Base-by-base conservation (phyloP, 2,888 invertebrate species). In the Lamellibrachia columna region DNA sequence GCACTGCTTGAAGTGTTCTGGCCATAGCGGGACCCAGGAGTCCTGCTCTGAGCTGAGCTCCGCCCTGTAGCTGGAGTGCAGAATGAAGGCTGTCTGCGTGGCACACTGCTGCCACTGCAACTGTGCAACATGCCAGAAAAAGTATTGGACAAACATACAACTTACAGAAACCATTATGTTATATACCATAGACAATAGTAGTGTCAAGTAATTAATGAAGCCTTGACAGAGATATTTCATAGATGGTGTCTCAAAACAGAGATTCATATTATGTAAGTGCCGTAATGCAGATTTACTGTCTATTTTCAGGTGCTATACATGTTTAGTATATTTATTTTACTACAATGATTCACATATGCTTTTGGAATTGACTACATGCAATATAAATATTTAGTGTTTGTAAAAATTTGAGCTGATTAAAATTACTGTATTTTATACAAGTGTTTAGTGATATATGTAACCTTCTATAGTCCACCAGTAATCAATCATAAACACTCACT, bases 1-100 rank as follows among this genome's bases (percentile, higher is more conserved):
- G 75, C 75, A 75, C 75, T 75, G 75, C 75, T 75, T 15, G 75
- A 75, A 15, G 75, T 75, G 75, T 75, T 22, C 75, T 75, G 75
- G 75, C 75, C 75, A 75, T 75, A 75, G 75, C 75, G 75, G 75
- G 75, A 75, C 22, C 75, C 75, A 22, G 75, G 75, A 75, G 75
- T 75, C 15, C 75, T 11, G 75, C 75, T 75, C 15, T 15, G 75
- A 22, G 75, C 75, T 15, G 75, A 75, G 75, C 75, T 75, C 75
- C 75, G 75, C 15, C 75, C 75, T 75, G 75, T 75, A n/a, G 75
- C 75, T 75, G 75, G 75, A 75, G 75, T 75, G n/a, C 75, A 22
- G 75, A 75, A 75, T 75, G 75, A 75, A 75, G 75, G 22, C 75
- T 15, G 22, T 3, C 15, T 15, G 22, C 75, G 22, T 15, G 75